These are phyloP conservation scores for Limnodromus scolopaceus DNA, from an alignment of 2,797 vertebrate species.

Conservation along the genomic window DNA sequence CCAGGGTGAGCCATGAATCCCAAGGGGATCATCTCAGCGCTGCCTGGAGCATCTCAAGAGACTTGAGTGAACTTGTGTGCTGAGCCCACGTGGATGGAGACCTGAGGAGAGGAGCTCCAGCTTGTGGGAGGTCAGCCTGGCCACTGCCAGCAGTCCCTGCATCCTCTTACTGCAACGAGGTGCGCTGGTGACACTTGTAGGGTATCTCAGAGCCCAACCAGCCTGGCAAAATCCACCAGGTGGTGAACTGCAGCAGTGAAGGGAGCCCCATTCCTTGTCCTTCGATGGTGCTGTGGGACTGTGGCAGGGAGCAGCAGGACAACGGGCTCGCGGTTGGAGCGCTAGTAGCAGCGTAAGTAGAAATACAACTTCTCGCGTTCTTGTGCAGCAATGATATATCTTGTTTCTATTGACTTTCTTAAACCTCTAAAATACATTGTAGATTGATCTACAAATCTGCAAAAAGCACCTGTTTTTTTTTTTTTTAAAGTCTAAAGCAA, in stretches of 20 bases:
- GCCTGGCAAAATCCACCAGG: rapidly evolving
- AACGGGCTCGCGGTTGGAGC: rapidly evolving
- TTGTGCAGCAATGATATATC: slow-evolving; percentile 53
- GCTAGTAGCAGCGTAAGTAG: not conserved
- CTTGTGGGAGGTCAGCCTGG: not conserved
- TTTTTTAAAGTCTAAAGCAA: slow-evolving; percentile 35
- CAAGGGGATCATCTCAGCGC: not conserved
- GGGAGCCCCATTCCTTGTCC: not conserved
- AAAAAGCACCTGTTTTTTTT: slow-evolving; percentile 32
- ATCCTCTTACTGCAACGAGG: not conserved
- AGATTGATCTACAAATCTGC: slow-evolving; percentile 70
- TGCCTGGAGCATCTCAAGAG: not conserved
- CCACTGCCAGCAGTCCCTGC: not conserved
- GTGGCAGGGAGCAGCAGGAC: not conserved
- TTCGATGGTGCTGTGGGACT: not conserved
- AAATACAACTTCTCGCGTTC: not conserved
- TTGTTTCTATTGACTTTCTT: slow-evolving; percentile 70
- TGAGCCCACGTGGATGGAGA: not conserved
- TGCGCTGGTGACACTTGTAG: not conserved
- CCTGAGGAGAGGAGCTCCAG: not conserved
- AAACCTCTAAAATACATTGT: slow-evolving; percentile 63
- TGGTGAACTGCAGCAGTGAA: not conserved
- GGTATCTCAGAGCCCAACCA: not conserved
- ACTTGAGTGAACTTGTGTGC: not conserved
- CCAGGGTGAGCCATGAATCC: not conserved